phyloP scores from a whole-genome alignment of 2,797 vertebrate genomes.

The Urosaurus nigricauda region DNA sequence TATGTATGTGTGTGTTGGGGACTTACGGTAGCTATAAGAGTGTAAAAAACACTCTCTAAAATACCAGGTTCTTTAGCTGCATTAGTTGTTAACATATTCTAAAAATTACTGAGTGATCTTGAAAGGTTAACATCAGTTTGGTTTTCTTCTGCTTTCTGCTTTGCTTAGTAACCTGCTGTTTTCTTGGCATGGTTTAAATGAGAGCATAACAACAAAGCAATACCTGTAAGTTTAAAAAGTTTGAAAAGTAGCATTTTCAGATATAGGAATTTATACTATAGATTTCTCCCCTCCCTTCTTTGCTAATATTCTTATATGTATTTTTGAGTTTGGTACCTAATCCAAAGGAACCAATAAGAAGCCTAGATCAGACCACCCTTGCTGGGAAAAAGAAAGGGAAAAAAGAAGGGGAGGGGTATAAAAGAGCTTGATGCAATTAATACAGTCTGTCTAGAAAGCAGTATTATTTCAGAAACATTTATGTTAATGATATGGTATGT shows the following conservation, averaged over 20 bases:
- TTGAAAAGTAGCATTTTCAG: constrained; percentile 11
- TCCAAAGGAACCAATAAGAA: constrained; percentile 66
- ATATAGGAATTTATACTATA: background rate
- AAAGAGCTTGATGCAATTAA: constrained; percentile 77
- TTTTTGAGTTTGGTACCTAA: constrained; percentile 73
- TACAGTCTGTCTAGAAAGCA: constrained; percentile 79
- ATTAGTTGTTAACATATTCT: constrained; percentile 72
- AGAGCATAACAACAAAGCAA: constrained; percentile 79
- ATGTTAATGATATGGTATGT: constrained; percentile 81
- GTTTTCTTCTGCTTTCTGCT: constrained; percentile 71
- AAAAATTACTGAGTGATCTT: constrained; percentile 75
- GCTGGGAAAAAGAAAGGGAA: constrained; percentile 41
- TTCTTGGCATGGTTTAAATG: constrained; percentile 79
- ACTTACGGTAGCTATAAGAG: constrained; percentile 51
- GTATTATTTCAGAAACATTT: constrained; percentile 81
- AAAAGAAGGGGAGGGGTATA: background rate
- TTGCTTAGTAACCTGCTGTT: constrained; percentile 73
- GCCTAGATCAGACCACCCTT: constrained; percentile 76
- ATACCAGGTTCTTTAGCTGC: constrained; percentile 63
- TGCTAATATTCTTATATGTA: constrained; percentile 68
- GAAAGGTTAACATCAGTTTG: constrained; percentile 76
- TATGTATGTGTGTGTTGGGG: constrained; percentile 52
- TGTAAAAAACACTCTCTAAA: constrained; percentile 63
- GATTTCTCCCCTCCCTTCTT: constrained; percentile 49
- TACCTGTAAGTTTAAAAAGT: constrained; percentile 75